Evolutionary conservation across 2,888 invertebrate genomes (phyloP).

Genomic region (Arge pagana): DNA sequence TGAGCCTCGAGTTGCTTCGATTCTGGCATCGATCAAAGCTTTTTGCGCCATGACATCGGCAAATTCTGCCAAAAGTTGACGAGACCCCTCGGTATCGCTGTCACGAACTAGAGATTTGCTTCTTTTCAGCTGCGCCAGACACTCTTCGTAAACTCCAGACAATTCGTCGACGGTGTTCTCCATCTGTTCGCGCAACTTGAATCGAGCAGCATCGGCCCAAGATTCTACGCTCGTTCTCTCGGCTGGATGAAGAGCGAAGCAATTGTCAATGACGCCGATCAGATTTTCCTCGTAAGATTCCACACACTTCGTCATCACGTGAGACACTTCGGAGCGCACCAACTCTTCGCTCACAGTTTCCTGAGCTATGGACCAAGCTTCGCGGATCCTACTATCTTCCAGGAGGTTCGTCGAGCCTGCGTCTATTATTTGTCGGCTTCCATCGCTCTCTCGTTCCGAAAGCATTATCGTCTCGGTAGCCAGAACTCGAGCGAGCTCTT

Average conservation of each 20-base stretch:
- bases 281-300: slow-evolving; percentile 66
- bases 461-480: slow-evolving; percentile 71
- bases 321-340: slow-evolving; percentile 77
- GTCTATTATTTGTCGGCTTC: slow-evolving; percentile 54
- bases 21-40: slow-evolving; percentile 76
- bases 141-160: slow-evolving; percentile 69
- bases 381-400: slow-evolving; percentile 72
- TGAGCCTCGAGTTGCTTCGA: slow-evolving; percentile 69
- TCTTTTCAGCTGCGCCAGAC: slow-evolving; percentile 64
- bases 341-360: slow-evolving; percentile 76
- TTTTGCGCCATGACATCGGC: slow-evolving; percentile 76
- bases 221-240: slow-evolving; percentile 74
- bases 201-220: slow-evolving; percentile 75
- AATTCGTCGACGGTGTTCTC: slow-evolving; percentile 72
- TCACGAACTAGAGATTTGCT: slow-evolving; percentile 47
- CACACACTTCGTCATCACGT: slow-evolving; percentile 73
- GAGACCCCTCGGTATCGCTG: slow-evolving; percentile 54
- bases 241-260: slow-evolving; percentile 64
- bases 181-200: slow-evolving; percentile 71
- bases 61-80: slow-evolving; percentile 66
- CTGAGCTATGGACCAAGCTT: slow-evolving; percentile 76
- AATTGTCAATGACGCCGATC: slow-evolving; percentile 49
- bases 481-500: slow-evolving; percentile 71
- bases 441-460: slow-evolving; percentile 46
- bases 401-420: slow-evolving; percentile 57